phyloP scores from a whole-genome alignment of 2,888 invertebrate species.

The Sesia bembeciformis region DNA sequence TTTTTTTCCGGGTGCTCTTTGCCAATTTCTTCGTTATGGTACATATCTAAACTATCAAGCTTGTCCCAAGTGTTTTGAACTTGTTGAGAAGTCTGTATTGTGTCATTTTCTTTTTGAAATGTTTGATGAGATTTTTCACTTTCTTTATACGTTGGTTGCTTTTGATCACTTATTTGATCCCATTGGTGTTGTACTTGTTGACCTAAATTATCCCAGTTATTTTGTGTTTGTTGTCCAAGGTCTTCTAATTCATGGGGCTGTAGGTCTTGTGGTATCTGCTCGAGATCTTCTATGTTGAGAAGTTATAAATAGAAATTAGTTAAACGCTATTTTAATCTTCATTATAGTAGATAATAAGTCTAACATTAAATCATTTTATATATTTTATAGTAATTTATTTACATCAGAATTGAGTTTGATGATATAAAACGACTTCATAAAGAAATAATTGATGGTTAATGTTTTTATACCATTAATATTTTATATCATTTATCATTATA shows the following conservation, averaged over 20 bases:
- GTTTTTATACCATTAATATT: no score
- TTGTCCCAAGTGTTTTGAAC: conserved; percentile 11
- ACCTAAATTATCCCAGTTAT: not conserved
- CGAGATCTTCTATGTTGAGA: conserved; percentile 16
- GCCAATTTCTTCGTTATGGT: not conserved
- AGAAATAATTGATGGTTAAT: no score
- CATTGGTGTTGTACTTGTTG: not conserved
- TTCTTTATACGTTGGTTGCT: not conserved
- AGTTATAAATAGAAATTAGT: not conserved
- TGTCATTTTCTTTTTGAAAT: not conserved
- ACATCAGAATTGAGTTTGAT: no score
- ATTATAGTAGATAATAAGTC: no score
- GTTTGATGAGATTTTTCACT: not conserved
- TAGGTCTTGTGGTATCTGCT: conserved; percentile 17
- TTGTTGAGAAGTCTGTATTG: conserved; percentile 6
- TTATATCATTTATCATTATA: no score
- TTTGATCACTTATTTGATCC: not conserved
- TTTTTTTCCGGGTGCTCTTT: not conserved
- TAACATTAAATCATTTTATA: no score
- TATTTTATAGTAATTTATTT: no score
- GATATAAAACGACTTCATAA: no score
- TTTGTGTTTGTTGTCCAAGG: conserved; percentile 8
- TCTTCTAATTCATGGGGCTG: conserved; percentile 1
- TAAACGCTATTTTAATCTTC: no score
- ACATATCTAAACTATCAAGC: conserved; percentile 4